phyloP scores from a whole-genome alignment of 2,113 vertebrate genomes.

The Theristicus caerulescens region DNA sequence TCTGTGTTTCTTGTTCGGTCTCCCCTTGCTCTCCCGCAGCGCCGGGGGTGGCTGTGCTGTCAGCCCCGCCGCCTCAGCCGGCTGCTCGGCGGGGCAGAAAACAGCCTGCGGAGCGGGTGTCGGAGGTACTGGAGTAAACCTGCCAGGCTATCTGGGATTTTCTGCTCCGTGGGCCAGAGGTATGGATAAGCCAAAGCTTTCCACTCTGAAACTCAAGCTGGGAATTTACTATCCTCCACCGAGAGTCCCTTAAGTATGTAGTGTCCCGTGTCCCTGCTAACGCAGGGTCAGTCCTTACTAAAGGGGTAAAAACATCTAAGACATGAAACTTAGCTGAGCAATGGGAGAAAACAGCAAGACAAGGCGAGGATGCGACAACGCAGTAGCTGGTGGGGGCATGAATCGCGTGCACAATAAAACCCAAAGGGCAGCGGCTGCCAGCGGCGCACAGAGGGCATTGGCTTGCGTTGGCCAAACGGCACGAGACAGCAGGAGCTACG shows the following conservation, averaged over 20 bases:
- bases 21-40: accelerated
- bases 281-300: background rate
- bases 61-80: background rate
- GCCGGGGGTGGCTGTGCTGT: background rate
- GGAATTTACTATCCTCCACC: background rate
- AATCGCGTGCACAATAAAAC: background rate
- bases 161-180: background rate
- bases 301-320: background rate
- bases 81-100: background rate
- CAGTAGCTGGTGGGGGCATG: background rate
- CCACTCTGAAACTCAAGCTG: background rate
- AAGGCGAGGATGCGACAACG: background rate
- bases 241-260: accelerated
- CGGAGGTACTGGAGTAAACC: background rate
- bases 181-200: background rate
- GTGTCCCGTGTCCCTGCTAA: background rate
- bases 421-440: background rate
- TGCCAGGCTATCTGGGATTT: background rate
- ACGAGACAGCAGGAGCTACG: background rate
- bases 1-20: background rate
- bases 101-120: background rate
- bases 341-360: background rate
- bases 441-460: accelerated
- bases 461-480: background rate
- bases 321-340: accelerated